Evolutionary conservation across 2,113 vertebrate species (phyloP).

Genomic region (Erythrocercus mccallii): DNA sequence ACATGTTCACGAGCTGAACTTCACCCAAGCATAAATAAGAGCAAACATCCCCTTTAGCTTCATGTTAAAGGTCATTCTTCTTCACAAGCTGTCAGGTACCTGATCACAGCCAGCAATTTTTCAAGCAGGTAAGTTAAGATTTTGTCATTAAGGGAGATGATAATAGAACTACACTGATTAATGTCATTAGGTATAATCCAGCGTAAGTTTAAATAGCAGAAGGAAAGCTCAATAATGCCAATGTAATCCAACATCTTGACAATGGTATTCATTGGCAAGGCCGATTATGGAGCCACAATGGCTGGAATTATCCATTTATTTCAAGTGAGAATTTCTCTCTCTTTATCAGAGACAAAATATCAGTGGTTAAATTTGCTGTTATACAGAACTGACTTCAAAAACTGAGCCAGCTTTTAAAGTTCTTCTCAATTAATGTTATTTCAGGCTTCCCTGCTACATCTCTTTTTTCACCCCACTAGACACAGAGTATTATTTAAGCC

Average conservation of each 20-base stretch:
- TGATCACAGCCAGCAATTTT: not conserved
- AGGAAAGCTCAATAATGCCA: not conserved
- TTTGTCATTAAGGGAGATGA: not conserved
- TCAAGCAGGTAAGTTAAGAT: not conserved
- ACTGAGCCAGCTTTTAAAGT: not conserved
- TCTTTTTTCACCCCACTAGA: not conserved
- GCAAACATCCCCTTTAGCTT: not conserved
- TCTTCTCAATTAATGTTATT: not conserved
- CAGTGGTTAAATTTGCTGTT: not conserved
- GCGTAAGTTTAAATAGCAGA: not conserved
- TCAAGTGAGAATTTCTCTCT: not conserved
- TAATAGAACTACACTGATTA: not conserved
- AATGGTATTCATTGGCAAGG: not conserved
- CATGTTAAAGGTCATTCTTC: not conserved
- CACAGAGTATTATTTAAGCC: not conserved
- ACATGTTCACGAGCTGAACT: not conserved
- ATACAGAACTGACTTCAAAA: not conserved
- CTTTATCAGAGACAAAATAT: not conserved
- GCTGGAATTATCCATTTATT: not conserved
- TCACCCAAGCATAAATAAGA: not conserved
- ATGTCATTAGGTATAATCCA: conserved; percentile 14
- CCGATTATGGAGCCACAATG: not conserved
- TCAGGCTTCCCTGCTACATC: not conserved
- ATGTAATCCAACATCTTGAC: not conserved
- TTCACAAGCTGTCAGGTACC: not conserved